Evolutionary conservation across 2,113 vertebrate species (phyloP).

Genomic region (Sylvietta virens): DNA sequence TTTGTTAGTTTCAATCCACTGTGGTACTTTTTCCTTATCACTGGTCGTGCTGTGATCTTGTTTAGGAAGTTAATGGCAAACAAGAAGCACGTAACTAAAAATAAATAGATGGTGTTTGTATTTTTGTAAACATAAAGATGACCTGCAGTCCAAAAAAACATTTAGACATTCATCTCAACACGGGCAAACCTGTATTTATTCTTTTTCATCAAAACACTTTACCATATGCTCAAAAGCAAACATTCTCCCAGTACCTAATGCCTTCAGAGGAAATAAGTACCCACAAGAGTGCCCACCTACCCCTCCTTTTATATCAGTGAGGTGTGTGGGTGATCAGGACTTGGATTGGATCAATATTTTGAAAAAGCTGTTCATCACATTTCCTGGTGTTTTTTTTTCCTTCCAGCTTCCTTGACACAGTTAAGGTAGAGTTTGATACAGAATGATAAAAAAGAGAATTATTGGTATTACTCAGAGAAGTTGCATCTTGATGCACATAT

Average conservation of each 20-base stretch:
- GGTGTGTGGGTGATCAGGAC: neutral
- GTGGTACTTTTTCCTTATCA: neutral
- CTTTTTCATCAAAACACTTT: neutral
- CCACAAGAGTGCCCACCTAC: neutral
- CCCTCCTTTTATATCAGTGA: neutral
- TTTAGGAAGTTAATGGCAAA: neutral
- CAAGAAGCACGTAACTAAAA: neutral
- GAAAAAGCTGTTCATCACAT: neutral
- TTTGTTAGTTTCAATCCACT: neutral
- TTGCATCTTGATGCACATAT: constrained; percentile 18
- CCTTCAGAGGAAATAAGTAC: neutral
- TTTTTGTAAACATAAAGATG: neutral
- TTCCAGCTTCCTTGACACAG: neutral
- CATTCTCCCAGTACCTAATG: neutral
- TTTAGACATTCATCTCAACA: neutral
- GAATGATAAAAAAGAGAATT: constrained; percentile 23
- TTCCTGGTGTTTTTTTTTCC: neutral
- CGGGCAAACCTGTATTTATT: neutral
- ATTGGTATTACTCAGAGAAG: constrained; percentile 32
- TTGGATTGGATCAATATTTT: neutral
- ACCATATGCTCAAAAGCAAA: neutral
- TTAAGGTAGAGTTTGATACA: constrained; percentile 16
- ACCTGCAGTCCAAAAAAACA: neutral
- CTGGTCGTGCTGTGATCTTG: neutral
- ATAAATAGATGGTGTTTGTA: neutral